Base-by-base conservation (phyloP, 1,140 invertebrate species). In the Belonocnema kinseyi region DNA sequence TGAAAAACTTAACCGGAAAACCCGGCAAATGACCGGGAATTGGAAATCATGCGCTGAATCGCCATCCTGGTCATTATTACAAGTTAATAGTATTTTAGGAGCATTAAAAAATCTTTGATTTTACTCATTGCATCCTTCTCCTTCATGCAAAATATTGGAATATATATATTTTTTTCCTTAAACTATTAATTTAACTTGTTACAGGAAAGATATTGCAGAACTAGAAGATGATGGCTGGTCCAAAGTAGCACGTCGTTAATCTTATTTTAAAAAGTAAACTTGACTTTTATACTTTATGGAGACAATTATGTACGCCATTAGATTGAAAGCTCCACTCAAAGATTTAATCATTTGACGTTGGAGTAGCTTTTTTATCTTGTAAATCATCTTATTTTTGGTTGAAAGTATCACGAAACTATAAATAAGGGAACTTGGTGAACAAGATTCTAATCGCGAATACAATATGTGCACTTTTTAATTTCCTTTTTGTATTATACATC, bases 181-280 rank as follows among this genome's bases (percentile, higher is more conserved):
- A 33, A 33, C 26, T 81, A 54, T 82, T 17, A 83, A 89, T 46
- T 46, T 46, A 46, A 46, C 40, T 46, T 46, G 40, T 16, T 82
- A 87, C 12, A 86, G 83, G 40, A 78, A 76, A 17, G 83, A 83
- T 82, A 80, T 78, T 73, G 83, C 82, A 82, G 80, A 83, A 17
- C 33, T 81, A 7, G 88, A 90, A 50, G 88, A 89, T n/a, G 88
- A 83, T 21, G 88, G 88, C 10, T 90, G 89, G 89, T 90, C 87
- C 2, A 88, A 83, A 81, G 89, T 90, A 56, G 80, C 82, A 70
- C 82, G 82, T 50, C 86, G 87, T 76, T 83, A 79, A 66, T 46
- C 40, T 2, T 8, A 46, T 46, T 46, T 46, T 46, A 46, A 46
- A 66, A 21, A 40, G 16, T 66, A 40, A 26, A 14, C 21, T 61